Evolutionary conservation across 2,888 invertebrate species (phyloP).

Genomic region (Nemapogon koenigi): DNA sequence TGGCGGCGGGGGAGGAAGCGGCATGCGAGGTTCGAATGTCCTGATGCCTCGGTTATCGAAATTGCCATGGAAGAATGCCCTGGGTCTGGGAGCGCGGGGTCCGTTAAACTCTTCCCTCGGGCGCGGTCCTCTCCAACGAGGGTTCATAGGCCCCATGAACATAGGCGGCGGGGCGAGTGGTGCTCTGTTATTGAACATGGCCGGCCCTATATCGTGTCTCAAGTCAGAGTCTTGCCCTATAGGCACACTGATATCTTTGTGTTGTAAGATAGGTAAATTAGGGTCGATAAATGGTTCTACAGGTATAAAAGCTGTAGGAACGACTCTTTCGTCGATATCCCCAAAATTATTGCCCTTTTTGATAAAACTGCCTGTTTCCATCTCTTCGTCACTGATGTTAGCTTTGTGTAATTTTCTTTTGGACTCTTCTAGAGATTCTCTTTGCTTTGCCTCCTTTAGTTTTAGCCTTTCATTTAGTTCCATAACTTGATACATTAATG

Average conservation of each 20-base stretch:
- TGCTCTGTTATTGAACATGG: slow-evolving; percentile 31
- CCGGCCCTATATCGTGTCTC: slow-evolving; percentile 32
- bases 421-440: slow-evolving; percentile 68
- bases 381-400: slow-evolving; percentile 40
- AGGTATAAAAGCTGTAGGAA: slow-evolving; percentile 25
- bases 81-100: slow-evolving; percentile 35
- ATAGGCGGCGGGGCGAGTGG: slow-evolving; percentile 14
- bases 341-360: slow-evolving; percentile 41
- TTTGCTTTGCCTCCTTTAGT: slow-evolving; percentile 76
- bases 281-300: background rate
- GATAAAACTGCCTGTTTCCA: slow-evolving; percentile 54
- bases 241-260: background rate
- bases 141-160: slow-evolving; percentile 14
- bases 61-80: slow-evolving; percentile 28
- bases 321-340: slow-evolving; percentile 59
- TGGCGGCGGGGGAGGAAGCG: slow-evolving; percentile 36
- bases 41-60: background rate
- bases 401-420: slow-evolving; percentile 42
- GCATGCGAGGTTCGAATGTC: slow-evolving; percentile 21
- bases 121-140: slow-evolving; percentile 43
- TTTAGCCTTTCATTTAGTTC: slow-evolving; percentile 80
- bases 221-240: slow-evolving; percentile 41
- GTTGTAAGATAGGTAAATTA: too few species aligned
- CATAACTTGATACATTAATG: slow-evolving; percentile 77
- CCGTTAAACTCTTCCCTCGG: slow-evolving; percentile 39